phyloP scores from a whole-genome alignment of 2,888 invertebrate genomes.

The Gymnosoma rotundatum region DNA sequence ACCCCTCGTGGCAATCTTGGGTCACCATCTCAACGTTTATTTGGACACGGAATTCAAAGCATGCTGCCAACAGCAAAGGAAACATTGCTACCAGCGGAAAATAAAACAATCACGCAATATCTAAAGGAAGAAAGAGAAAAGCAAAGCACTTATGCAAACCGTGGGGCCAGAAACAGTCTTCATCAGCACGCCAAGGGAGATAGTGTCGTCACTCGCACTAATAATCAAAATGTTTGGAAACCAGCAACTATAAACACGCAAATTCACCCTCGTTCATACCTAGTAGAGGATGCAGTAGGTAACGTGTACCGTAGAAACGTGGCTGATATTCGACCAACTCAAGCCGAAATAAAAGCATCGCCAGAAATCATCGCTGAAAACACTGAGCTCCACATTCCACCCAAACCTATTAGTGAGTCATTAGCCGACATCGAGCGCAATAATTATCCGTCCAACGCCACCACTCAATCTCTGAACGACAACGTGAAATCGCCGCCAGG shows the following conservation, averaged over 20 bases:
- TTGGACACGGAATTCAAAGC: conserved; percentile 4
- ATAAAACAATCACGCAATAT: background rate
- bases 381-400: background rate
- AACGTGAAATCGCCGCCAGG: background rate
- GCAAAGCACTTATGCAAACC: conserved; percentile 17
- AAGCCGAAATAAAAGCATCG: background rate
- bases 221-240: conserved; percentile 11
- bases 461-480: background rate
- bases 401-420: background rate
- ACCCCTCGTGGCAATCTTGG: conserved; percentile 27
- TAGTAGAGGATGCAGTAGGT: conserved; percentile 4
- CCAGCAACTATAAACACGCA: conserved; percentile 11
- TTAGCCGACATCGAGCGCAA: background rate
- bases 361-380: background rate
- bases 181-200: background rate
- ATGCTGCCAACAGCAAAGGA: conserved; percentile 3
- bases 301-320: background rate
- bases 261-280: conserved; percentile 23
- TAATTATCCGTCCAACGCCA: background rate
- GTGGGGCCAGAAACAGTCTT: background rate
- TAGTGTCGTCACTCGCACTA: conserved; percentile 1
- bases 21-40: conserved; percentile 31
- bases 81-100: background rate
- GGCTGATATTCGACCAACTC: background rate
- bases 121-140: conserved; percentile 15